A percentile compares a stretch with the other conserved stretches of the same genome.
Evolutionary conservation across 2,113 vertebrate genomes (phyloP).

Genomic region (Corvus moneduloides): DNA sequence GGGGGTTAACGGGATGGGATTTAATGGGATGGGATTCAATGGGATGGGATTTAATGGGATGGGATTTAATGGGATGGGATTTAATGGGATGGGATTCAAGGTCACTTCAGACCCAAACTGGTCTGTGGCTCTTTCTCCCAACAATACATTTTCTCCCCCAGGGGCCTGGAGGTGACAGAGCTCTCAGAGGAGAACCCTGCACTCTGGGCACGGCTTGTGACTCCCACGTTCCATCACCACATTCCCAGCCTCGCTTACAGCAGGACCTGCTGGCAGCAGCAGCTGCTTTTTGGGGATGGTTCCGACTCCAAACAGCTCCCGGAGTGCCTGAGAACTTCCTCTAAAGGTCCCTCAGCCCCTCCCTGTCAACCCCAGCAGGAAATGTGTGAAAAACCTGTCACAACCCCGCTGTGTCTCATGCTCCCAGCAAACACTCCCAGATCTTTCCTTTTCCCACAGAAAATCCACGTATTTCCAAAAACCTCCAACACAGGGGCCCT

Average conservation of each 20-base stretch:
- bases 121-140: background rate
- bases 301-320: background rate
- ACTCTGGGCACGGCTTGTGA: accelerated
- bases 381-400: background rate
- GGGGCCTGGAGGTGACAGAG: background rate
- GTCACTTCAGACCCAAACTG: background rate
- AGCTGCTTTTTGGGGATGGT: background rate
- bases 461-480: accelerated
- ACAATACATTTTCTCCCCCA: background rate
- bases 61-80: background rate
- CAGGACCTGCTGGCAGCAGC: background rate
- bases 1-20: background rate
- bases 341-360: background rate
- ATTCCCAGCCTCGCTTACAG: background rate
- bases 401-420: accelerated
- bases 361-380: background rate
- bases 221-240: accelerated
- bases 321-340: background rate
- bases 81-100: background rate
- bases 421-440: background rate
- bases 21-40: background rate
- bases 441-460: background rate
- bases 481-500: background rate
- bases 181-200: background rate
- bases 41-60: background rate